Base-by-base conservation (phyloP, 1,140 invertebrate genomes). In the Brachystomella parvula region DNA sequence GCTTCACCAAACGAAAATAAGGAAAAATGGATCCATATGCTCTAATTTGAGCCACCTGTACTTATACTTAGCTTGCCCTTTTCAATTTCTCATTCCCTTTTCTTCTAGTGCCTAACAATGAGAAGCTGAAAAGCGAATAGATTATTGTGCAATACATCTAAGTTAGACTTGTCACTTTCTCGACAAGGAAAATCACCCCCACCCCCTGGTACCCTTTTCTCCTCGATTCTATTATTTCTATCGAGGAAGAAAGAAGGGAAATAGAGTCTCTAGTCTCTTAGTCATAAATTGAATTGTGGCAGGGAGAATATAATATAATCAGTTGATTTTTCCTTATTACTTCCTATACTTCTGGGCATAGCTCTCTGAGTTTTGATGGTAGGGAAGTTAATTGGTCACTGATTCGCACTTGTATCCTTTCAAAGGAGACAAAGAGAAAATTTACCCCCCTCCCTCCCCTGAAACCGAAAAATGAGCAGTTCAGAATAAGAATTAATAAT, bases 301-400 rank as follows among this genome's bases (percentile, higher is more conserved):
- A 66, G 63, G 32, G 19, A 64, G 31, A 31, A 60, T 39, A 58
- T 39, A 39, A 19, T 9, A 19, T 6, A 6, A 64, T 30, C 47
- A 58, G 17, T 32, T 58, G 57, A 29, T 65, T 24, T 35, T 31
- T 65, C 56, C 21, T 15, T 47, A n/a, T n/a, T n/a, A n/a, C n/a
- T n/a, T n/a, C n/a, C n/a, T n/a, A n/a, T n/a, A n/a, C n/a, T 9
- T 39, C 35, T 39, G 35, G 6, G 35, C 35, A 19, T 39, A 39
- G 63, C 32, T 47, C 63, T 64, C 30, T 32, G 39, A 59, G 59
- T 61, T 61, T 35, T 66, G 31, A 66, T 66, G 65, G 53, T 57
- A 56, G 49, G 53, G 57, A 28, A 65, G 63, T 66, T 66, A 66
- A 66, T 66, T 66, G 65, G 65, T 61, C 65, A 61, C 44, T 64